Evolutionary conservation across 64 coral and sea anemone species (phyloP).

Genomic region (Porites lutea): DNA sequence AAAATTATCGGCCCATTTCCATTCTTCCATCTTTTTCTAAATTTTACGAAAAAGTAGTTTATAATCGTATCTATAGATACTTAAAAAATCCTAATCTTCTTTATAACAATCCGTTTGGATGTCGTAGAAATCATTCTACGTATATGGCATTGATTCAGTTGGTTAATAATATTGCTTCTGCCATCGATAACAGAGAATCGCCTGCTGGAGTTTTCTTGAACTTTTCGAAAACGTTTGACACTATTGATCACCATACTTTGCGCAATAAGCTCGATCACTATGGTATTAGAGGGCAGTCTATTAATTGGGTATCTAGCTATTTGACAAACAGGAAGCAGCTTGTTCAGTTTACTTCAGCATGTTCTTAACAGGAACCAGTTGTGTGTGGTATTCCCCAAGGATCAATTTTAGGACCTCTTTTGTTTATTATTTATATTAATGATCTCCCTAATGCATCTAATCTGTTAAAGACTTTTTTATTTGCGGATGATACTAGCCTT

Average conservation of each 20-base stretch:
- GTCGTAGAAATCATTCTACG: constrained; percentile 19
- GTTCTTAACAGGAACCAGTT: not conserved
- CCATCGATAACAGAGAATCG: constrained; percentile 1
- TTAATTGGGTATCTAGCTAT: constrained; percentile 11
- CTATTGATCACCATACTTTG: constrained; percentile 16
- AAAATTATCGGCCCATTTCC: constrained; percentile 56
- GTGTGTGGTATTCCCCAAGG: not conserved
- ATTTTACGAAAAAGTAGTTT: constrained; percentile 16
- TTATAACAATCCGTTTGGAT: constrained; percentile 6
- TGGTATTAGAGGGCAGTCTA: not conserved
- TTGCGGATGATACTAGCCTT: constrained; percentile 18
- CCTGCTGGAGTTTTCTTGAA: constrained; percentile 29
- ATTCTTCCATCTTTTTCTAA: constrained; percentile 61
- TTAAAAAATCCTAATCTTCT: constrained; percentile 8
- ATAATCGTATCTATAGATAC: not conserved
- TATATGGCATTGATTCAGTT: not conserved
- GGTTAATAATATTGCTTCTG: not conserved
- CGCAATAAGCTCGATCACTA: constrained; percentile 10
- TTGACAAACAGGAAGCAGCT: constrained; percentile 3
- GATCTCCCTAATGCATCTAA: not conserved
- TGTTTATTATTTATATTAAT: constrained; percentile 16
- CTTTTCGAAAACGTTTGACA: constrained; percentile 36
- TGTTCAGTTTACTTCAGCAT: not conserved
- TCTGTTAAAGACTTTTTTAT: not conserved
- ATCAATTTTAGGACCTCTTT: not conserved